These are phyloP conservation scores for Melipona bicolor DNA, from an alignment of 2,888 invertebrate genomes.

Conservation along the genomic window DNA sequence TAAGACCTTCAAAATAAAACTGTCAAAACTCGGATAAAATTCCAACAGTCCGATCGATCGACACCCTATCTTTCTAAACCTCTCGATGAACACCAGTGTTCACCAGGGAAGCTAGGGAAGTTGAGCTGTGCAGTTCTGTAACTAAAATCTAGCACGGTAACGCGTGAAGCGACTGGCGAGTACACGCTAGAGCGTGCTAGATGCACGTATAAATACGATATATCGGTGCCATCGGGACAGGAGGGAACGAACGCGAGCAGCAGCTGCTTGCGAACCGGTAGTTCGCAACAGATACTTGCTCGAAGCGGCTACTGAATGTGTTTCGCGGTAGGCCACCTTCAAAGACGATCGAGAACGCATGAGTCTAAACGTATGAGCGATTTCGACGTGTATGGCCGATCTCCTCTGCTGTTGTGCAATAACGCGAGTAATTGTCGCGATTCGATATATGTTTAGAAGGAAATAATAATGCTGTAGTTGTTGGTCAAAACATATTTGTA, in stretches of 20 bases:
- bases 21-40: too few species aligned
- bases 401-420: constrained; percentile 25
- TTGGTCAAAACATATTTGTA: too few species aligned
- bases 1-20: too few species aligned
- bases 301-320: constrained; percentile 48
- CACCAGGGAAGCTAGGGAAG: constrained; percentile 43
- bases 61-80: too few species aligned
- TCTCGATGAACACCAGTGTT: constrained; percentile 56
- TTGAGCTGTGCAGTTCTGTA: constrained; percentile 33
- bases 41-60: too few species aligned
- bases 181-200: constrained; percentile 50
- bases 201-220: constrained; percentile 51
- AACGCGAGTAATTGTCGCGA: background rate
- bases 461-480: too few species aligned
- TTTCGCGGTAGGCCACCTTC: constrained; percentile 48
- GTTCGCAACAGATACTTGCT: constrained; percentile 60
- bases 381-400: constrained; percentile 40
- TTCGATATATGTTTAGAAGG: background rate
- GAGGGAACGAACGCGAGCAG: constrained; percentile 14
- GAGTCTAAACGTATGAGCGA: background rate
- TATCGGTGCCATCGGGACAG: constrained; percentile 59
- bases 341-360: constrained; percentile 28
- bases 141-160: constrained; percentile 59
- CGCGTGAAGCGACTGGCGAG: constrained; percentile 64
- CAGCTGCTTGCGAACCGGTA: constrained; percentile 47